phyloP scores from a whole-genome alignment of 2,888 invertebrate species.

The Vesta saturnalis region DNA sequence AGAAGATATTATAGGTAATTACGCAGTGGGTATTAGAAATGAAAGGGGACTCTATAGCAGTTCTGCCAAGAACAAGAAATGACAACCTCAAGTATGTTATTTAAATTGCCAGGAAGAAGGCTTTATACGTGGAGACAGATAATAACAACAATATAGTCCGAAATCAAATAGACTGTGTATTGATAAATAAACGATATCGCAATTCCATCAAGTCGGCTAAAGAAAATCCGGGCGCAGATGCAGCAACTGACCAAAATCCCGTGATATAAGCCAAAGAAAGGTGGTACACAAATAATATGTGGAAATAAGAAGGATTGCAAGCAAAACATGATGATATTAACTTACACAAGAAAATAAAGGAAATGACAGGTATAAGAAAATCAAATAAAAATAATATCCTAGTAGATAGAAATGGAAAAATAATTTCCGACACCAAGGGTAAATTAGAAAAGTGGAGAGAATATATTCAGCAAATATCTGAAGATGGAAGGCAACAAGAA shows the following conservation, averaged over 20 bases:
- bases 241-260: not conserved
- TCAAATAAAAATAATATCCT: not conserved
- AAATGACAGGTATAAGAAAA: no score
- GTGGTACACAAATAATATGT: not conserved
- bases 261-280: not conserved
- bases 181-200: no score
- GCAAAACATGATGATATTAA: constrained; percentile 1
- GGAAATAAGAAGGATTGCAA: not conserved
- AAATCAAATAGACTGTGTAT: no score
- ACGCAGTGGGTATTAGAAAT: constrained; percentile 17
- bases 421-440: not conserved
- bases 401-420: constrained; percentile 4
- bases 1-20: constrained; percentile 6
- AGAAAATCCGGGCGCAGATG: constrained; percentile 3
- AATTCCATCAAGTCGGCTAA: no score
- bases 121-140: not conserved
- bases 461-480: not conserved
- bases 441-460: constrained; percentile 2
- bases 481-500: constrained; percentile 2
- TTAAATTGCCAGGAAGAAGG: no score
- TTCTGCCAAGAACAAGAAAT: constrained; percentile 15
- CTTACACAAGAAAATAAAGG: no score
- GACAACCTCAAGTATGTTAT: constrained; percentile 18
- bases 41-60: constrained; percentile 15
- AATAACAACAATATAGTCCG: not conserved